Percentiles rank a stretch among this genome's conserved stretches.
Evolutionary conservation across 2,888 invertebrate species (phyloP).

Genomic region (Molanna angustata): DNA sequence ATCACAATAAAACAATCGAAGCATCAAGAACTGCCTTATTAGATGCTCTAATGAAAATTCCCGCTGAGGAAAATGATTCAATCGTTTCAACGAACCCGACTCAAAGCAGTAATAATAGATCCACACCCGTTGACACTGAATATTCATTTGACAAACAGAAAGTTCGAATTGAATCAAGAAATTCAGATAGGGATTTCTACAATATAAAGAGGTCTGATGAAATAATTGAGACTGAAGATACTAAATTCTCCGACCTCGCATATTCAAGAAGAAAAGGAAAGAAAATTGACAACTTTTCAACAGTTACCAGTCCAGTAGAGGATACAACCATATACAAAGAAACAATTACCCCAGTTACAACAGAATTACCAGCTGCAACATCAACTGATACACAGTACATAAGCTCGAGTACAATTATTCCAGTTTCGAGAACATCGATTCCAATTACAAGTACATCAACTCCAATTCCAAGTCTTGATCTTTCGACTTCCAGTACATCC

Average conservation of each 20-base stretch:
- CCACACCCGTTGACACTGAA: not conserved
- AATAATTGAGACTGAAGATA: slow-evolving; percentile 32
- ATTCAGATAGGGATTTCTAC: not conserved
- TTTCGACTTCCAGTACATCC: slow-evolving; percentile 36
- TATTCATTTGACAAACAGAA: too few relatives aligned
- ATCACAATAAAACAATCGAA: slow-evolving; percentile 67
- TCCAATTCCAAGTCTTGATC: slow-evolving; percentile 9
- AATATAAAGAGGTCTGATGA: slow-evolving; percentile 34
- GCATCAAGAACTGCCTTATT: slow-evolving; percentile 66
- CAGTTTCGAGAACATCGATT: slow-evolving; percentile 44
- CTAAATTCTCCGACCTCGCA: slow-evolving; percentile 34
- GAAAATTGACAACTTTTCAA: slow-evolving; percentile 33
- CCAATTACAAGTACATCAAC: slow-evolving; percentile 39
- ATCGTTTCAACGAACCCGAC: slow-evolving; percentile 42
- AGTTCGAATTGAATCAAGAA: too few relatives aligned
- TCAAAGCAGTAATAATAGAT: not conserved
- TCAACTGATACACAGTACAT: slow-evolving; percentile 37
- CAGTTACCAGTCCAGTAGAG: slow-evolving; percentile 27
- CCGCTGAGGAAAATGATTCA: slow-evolving; percentile 42
- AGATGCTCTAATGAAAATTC: slow-evolving; percentile 66
- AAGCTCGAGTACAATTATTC: slow-evolving; percentile 44
- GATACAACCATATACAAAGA: slow-evolving; percentile 41
- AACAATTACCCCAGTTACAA: slow-evolving; percentile 40
- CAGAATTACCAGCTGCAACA: slow-evolving; percentile 43
- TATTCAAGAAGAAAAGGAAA: slow-evolving; percentile 38